Base-by-base conservation (phyloP, 2,888 invertebrate species). In the Napeogenes inachia region DNA sequence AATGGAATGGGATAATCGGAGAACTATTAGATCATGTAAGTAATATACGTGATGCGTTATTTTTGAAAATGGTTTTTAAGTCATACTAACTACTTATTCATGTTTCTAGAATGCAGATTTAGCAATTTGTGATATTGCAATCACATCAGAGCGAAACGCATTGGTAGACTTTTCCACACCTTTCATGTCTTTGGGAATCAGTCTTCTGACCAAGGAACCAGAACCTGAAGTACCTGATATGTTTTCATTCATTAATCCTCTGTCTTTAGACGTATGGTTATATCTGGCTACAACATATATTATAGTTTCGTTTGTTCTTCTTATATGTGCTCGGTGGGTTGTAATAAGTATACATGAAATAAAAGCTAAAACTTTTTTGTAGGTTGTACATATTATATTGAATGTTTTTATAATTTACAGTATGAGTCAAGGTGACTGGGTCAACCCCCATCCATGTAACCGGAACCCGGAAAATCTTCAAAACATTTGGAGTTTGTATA, bases 131-230 rank as follows among this genome's bases (percentile, higher is more conserved):
- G 98, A 99, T 77, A 87, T 99, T 69, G 98, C 98, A 3, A 98
- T 99, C 59, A 99, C 97, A 3, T 96, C 96, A 73, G 94, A 96
- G 57, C 92, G 99, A 54, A 94, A 97, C 69, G 92, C 93, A 62
- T 95, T 94, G 12, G 96, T 97, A 0, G 98, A 98, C 79, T 98
- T 98, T 82, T 97, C 98, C 0, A 96, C 96, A 86, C 99, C 99
- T 0, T 99, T 99, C 82, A 98, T 99, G 97, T 96, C 96, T 69
- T 87, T 99, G 68, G 97, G 96, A 50, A 97, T 98, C 68, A 96
- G 97, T 73, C 96, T 98, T 81, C 81, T 98, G 67, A 96, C 94
- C 84, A 94, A 94, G 73, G 95, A 95, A 74, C 94, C 95, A 4
- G 92, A 92, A 45, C 94, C 94, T 58, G 92, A 93, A 61, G 92